Percentiles rank a stretch among this genome's conserved stretches.
Conservation (phyloP, 1,140 invertebrate genomes). For the Odontomachus brunneus region DNA sequence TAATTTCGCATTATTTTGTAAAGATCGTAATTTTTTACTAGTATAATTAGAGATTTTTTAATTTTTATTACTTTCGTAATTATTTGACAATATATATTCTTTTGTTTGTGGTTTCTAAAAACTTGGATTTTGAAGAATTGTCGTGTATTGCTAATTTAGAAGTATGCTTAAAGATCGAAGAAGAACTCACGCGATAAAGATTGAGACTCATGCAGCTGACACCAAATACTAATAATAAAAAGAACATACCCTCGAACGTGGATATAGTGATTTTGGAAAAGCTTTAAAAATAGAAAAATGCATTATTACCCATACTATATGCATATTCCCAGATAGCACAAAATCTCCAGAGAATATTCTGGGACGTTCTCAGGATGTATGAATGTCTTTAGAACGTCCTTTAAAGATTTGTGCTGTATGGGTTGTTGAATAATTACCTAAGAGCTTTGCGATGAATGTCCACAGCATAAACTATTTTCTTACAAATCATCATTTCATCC, state of each 20-base stretch:
- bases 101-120: not conserved
- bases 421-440: not conserved
- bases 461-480: constrained; percentile 11
- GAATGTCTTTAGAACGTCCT: too few relatives aligned
- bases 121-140: not conserved
- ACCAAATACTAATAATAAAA: constrained; percentile 13
- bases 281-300: not conserved
- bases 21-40: too few relatives aligned
- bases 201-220: not conserved
- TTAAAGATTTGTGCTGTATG: too few relatives aligned
- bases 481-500: not conserved
- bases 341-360: too few relatives aligned
- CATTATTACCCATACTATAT: not conserved
- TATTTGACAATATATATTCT: too few relatives aligned
- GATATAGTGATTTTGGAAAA: not conserved
- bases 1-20: too few relatives aligned
- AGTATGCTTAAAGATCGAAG: not conserved
- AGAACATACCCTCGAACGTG: constrained; percentile 6
- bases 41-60: too few relatives aligned
- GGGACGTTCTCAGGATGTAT: too few relatives aligned
- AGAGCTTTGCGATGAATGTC: constrained; percentile 37
- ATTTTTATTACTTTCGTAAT: too few relatives aligned
- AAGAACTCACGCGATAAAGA: constrained; percentile 17
- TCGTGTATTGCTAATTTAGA: not conserved
- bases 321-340: too few relatives aligned